phyloP scores from a whole-genome alignment of 2,888 invertebrate species.

The Andrena fulva region DNA sequence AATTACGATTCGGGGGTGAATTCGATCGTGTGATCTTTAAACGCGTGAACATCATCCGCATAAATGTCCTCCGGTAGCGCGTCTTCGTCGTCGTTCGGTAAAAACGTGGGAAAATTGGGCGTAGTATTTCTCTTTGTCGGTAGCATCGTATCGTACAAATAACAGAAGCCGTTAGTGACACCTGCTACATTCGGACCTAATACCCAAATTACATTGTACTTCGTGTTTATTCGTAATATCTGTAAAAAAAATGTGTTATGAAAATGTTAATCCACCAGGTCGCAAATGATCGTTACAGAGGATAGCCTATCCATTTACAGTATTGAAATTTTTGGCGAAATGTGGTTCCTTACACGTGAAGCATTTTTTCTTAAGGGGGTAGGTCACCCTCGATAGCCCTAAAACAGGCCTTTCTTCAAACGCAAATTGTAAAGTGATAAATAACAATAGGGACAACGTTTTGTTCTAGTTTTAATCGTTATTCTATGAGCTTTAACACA shows the following conservation, averaged over 20 bases:
- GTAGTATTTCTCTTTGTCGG: conserved; percentile 79
- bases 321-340: neutral
- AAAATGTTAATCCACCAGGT: conserved; percentile 9
- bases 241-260: conserved; percentile 86
- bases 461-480: too few species aligned
- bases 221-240: conserved; percentile 97
- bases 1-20: conserved; percentile 82
- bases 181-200: conserved; percentile 94
- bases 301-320: neutral
- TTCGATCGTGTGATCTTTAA: conserved; percentile 90
- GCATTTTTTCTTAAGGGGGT: neutral
- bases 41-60: conserved; percentile 91
- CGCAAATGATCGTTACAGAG: neutral
- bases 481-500: too few species aligned
- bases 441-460: too few species aligned
- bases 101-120: conserved; percentile 93
- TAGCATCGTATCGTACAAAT: conserved; percentile 93
- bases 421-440: too few species aligned
- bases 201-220: conserved; percentile 96
- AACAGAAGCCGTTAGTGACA: conserved; percentile 91
- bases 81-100: conserved; percentile 87
- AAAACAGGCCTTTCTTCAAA: too few species aligned
- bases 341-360: neutral
- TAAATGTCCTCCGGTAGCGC: conserved; percentile 90
- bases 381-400: too few species aligned